phyloP scores from a whole-genome alignment of 2,797 vertebrate species.

The Siniperca scherzeri region DNA sequence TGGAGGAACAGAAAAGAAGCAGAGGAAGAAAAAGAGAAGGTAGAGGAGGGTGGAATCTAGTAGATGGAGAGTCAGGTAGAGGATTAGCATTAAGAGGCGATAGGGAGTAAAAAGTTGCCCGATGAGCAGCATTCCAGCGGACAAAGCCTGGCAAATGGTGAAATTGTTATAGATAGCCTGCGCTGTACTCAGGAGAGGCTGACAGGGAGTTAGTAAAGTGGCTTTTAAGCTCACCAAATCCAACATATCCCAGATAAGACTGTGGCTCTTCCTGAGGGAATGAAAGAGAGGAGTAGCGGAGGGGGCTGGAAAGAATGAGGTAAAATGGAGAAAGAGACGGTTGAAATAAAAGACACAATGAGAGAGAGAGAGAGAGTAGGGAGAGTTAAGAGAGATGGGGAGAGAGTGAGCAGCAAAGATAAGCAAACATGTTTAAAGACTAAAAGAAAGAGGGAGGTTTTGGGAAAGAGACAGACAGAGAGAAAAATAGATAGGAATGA shows the following conservation, averaged over 20 bases:
- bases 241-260: constrained; percentile 84
- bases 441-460: constrained; percentile 12
- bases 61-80: constrained; percentile 69
- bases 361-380: constrained; percentile 2
- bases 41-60: constrained; percentile 2
- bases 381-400: constrained; percentile 9
- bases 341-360: constrained; percentile 48
- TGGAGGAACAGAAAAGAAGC: constrained; percentile 30
- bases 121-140: constrained; percentile 58
- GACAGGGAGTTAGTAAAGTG: constrained; percentile 75
- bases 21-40: constrained; percentile 25
- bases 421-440: constrained; percentile 22
- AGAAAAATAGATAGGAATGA: constrained; percentile 34
- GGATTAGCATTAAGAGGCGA: constrained; percentile 63
- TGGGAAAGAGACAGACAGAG: neutral
- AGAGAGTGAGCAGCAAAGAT: constrained; percentile 23
- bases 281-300: constrained; percentile 52
- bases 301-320: constrained; percentile 66
- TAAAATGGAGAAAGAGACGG: constrained; percentile 56
- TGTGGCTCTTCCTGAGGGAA: constrained; percentile 73
- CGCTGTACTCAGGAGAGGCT: constrained; percentile 63
- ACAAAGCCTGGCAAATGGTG: constrained; percentile 61
- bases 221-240: constrained; percentile 84
- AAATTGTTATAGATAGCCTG: constrained; percentile 62
- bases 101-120: constrained; percentile 50